Conservation (phyloP, 2,888 invertebrate species). For the Pristionchus exspectatus region DNA sequence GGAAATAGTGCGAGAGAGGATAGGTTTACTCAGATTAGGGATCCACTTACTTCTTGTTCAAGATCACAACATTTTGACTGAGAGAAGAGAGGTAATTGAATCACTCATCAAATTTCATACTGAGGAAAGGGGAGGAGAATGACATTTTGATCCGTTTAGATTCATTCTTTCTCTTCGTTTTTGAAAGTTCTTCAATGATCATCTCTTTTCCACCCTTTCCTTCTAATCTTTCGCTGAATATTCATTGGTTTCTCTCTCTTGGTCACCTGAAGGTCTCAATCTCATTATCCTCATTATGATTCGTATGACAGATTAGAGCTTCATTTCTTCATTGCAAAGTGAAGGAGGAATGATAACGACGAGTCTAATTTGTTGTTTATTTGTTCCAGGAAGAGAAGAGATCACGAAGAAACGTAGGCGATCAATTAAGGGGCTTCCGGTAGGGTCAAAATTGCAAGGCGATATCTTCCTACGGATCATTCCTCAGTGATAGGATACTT, state of each 20-base stretch:
- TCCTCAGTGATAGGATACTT: too few species aligned
- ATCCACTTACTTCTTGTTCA: conserved; percentile 12
- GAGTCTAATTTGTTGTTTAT: background rate
- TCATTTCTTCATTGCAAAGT: background rate
- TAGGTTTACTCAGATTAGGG: conserved; percentile 38
- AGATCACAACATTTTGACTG: conserved; percentile 45
- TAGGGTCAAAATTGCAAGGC: background rate
- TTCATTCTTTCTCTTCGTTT: background rate
- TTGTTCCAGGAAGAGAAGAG: background rate
- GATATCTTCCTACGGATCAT: background rate
- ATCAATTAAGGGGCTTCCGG: background rate
- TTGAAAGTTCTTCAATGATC: background rate
- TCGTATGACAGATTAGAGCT: conserved; percentile 12
- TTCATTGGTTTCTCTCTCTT: conserved; percentile 7
- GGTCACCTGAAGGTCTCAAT: background rate
- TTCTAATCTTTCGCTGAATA: background rate
- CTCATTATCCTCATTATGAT: background rate
- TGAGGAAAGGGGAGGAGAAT: background rate
- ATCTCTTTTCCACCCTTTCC: background rate
- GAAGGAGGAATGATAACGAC: background rate
- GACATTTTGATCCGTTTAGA: background rate
- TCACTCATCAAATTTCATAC: conserved; percentile 17
- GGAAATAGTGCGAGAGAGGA: conserved; percentile 28
- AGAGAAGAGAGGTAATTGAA: conserved; percentile 6
- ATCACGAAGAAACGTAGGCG: background rate